Evolutionary conservation across 2,113 vertebrate species (phyloP).

Genomic region (Lophius piscatorius): DNA sequence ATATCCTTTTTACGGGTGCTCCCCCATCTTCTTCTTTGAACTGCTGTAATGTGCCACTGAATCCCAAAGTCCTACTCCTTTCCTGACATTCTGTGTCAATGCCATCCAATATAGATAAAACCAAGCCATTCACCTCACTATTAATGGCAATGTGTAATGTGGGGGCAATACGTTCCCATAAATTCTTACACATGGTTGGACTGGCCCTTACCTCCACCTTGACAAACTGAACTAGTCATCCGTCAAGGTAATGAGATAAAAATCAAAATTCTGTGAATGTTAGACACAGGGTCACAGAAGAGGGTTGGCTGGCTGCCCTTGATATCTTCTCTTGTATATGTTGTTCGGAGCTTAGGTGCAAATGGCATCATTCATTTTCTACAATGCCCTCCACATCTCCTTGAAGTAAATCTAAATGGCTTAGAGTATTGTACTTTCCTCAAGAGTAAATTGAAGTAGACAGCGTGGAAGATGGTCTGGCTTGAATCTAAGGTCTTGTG

Average conservation of each 20-base stretch:
- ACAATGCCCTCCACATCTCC: slow-evolving; percentile 67
- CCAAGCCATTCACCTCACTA: slow-evolving; percentile 67
- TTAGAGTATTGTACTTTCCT: slow-evolving; percentile 66
- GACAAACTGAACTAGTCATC: slow-evolving; percentile 54
- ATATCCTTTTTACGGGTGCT: slow-evolving; percentile 52
- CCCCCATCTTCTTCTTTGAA: slow-evolving; percentile 58
- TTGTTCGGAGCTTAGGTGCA: slow-evolving; percentile 53
- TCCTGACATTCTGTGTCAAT: slow-evolving; percentile 55
- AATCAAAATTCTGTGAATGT: slow-evolving; percentile 57
- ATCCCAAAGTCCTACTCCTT: slow-evolving; percentile 64
- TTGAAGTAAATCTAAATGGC: slow-evolving; percentile 74
- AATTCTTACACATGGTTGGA: slow-evolving; percentile 50
- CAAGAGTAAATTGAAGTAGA: slow-evolving; percentile 73
- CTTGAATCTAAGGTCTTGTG: slow-evolving; percentile 66
- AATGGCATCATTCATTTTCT: slow-evolving; percentile 59
- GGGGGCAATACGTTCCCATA: slow-evolving; percentile 58
- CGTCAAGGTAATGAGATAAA: slow-evolving; percentile 62
- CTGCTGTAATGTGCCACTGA: slow-evolving; percentile 50
- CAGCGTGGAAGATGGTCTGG: slow-evolving; percentile 62
- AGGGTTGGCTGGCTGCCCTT: slow-evolving; percentile 53
- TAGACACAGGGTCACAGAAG: slow-evolving; percentile 46
- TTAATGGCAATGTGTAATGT: slow-evolving; percentile 68
- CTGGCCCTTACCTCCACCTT: slow-evolving; percentile 36
- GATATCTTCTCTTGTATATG: slow-evolving; percentile 62
- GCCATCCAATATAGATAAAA: slow-evolving; percentile 70